Evolutionary conservation across 2,797 vertebrate species (phyloP).

Genomic region (Pangasius djambal): DNA sequence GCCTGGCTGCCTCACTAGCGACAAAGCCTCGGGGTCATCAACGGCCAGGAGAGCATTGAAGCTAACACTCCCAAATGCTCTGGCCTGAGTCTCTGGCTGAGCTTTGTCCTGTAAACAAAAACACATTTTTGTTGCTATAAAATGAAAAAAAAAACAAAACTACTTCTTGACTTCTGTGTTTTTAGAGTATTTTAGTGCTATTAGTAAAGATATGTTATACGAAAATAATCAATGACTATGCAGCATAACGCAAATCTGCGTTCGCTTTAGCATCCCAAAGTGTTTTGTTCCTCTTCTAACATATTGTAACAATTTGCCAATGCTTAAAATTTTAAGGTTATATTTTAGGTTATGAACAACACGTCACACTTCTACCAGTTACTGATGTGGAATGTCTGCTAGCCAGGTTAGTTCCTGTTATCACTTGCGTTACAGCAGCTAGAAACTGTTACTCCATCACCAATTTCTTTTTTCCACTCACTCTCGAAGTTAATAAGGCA

Average conservation of each 20-base stretch:
- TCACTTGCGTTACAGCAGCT: background rate
- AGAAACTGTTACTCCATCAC: background rate
- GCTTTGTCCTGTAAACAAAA: conserved; percentile 84
- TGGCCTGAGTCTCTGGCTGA: conserved; percentile 90
- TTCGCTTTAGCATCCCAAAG: background rate
- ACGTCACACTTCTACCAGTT: too few species aligned
- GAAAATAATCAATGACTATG: background rate
- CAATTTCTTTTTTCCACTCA: too few species aligned
- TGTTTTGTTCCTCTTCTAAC: background rate
- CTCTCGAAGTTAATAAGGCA: too few species aligned
- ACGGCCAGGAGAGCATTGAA: conserved; percentile 81
- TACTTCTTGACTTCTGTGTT: background rate
- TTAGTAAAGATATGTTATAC: background rate
- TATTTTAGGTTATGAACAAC: background rate
- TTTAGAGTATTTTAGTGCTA: background rate
- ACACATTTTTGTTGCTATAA: background rate
- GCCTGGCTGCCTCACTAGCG: conserved; percentile 87
- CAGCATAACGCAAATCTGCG: background rate
- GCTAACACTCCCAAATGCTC: conserved; percentile 82
- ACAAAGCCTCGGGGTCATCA: conserved; percentile 86
- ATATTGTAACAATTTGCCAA: background rate
- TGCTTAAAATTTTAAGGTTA: background rate
- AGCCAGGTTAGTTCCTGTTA: too few species aligned
- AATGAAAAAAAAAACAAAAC: too few species aligned
- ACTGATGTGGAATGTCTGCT: too few species aligned